Base-by-base conservation (phyloP, 2,888 invertebrate species). In the Seladonia tumulorum region DNA sequence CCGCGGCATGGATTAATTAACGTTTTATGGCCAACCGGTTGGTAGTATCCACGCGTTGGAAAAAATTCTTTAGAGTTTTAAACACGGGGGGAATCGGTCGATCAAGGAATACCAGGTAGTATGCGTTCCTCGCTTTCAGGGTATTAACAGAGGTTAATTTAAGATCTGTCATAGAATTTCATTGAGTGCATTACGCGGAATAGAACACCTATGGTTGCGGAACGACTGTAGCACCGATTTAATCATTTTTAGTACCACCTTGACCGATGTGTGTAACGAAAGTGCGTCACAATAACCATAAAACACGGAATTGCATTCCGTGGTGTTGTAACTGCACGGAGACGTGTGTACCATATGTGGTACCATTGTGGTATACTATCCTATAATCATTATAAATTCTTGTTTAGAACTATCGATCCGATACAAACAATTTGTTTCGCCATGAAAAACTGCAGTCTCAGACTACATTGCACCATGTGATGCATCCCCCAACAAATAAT, bases 1-100 rank as follows among this genome's bases (percentile, higher is more conserved):
- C 82, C 79, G 66, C 82, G 72, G 81, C 88, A 86, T 76, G 88
- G 88, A 92, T 92, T 92, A 93, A 92, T 92, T 93, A 92, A 91
- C 89, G 88, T 91, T 92, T 88, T 76, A 79, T 57, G 81, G 82
- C 60, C 77, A 83, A 90, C 87, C 82, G 87, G 80, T 90, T 85
- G 79, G 73, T 57, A 29, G 73, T 12, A 73, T 60, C 35, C 42
- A 2, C 79, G n/a, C n/a, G 66, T n/a, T 63, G 42, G 39, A 29
- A 66, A 53, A 60, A 39, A 72, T 73, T 66, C 72, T 53, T 47
- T 3, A 7, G 10, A 49, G 71, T 81, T 81, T 76, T 70, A n/a
- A 63, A 25, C 60, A 2, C 7, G 10, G 35, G 10, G 35, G 35
- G n/a, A 39, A n/a, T 63, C 63, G 25, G 4, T 45, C 22, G n/a